Conservation (phyloP, 2,888 invertebrate species). For the Ichneumon xanthorius region DNA sequence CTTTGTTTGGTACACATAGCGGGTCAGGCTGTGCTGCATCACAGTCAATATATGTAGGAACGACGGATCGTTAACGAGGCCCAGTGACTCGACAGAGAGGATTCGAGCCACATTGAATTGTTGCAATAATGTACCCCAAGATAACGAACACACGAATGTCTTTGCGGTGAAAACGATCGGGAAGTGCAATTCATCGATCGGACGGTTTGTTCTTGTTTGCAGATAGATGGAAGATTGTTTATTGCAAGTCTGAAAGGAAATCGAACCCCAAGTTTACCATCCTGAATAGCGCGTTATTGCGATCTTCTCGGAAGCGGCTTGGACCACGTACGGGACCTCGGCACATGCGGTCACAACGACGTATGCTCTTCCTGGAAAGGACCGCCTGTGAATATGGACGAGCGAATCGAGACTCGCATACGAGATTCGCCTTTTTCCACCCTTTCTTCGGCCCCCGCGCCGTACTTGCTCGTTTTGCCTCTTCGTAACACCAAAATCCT, state of each 20-base stretch:
- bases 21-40: not conserved
- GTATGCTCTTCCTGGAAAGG: constrained; percentile 7
- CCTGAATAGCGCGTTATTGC: constrained; percentile 5
- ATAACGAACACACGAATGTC: not conserved
- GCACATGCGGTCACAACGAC: constrained; percentile 32
- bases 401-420: constrained; percentile 65
- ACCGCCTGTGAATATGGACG: constrained; percentile 61
- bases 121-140: not conserved
- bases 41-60: not conserved
- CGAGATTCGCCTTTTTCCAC: constrained; percentile 55
- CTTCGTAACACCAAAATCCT: constrained; percentile 16
- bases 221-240: not conserved
- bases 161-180: not conserved
- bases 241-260: not conserved
- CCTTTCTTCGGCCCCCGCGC: constrained; percentile 15
- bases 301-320: not conserved
- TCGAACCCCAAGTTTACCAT: not conserved
- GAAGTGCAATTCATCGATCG: not conserved
- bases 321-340: constrained; percentile 44
- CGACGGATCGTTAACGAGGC: not conserved
- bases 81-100: not conserved
- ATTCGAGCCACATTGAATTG: not conserved
- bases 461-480: constrained; percentile 1
- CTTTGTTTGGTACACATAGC: constrained; percentile 6
- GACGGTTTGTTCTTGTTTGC: not conserved